phyloP scores from a whole-genome alignment of 2,113 vertebrate genomes.

The Ia io region DNA sequence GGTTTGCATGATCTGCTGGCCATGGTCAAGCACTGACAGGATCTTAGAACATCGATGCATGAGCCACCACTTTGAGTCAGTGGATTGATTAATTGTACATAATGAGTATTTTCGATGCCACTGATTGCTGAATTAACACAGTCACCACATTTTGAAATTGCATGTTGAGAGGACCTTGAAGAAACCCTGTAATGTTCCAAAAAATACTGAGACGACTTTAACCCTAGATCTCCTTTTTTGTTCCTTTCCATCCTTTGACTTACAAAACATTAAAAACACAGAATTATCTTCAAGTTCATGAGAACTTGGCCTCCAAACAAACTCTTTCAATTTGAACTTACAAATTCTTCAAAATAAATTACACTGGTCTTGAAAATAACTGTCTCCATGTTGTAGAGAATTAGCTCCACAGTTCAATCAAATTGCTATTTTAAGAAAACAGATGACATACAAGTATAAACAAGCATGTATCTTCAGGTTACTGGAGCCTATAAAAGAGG shows the following conservation, averaged over 20 bases:
- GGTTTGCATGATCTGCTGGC: neutral
- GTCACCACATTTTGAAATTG: neutral
- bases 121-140: neutral
- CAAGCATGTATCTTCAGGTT: neutral
- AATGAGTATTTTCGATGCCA: neutral
- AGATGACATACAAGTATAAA: neutral
- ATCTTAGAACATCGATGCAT: neutral
- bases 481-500: neutral
- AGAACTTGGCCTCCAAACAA: constrained; percentile 40
- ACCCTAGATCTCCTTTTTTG: neutral
- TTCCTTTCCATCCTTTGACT: neutral
- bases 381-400: constrained; percentile 23
- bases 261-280: constrained; percentile 42
- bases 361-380: constrained; percentile 52
- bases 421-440: constrained; percentile 55
- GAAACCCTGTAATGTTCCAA: neutral
- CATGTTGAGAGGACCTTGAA: neutral
- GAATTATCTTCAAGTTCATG: constrained; percentile 38
- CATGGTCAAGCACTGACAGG: neutral
- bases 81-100: neutral
- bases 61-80: neutral
- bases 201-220: constrained; percentile 8
- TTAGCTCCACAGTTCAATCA: constrained; percentile 70
- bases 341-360: constrained; percentile 41
- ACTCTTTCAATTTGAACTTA: constrained; percentile 51